Evolutionary conservation across 2,797 vertebrate genomes (phyloP).

Genomic region (Decapterus maruadsi): DNA sequence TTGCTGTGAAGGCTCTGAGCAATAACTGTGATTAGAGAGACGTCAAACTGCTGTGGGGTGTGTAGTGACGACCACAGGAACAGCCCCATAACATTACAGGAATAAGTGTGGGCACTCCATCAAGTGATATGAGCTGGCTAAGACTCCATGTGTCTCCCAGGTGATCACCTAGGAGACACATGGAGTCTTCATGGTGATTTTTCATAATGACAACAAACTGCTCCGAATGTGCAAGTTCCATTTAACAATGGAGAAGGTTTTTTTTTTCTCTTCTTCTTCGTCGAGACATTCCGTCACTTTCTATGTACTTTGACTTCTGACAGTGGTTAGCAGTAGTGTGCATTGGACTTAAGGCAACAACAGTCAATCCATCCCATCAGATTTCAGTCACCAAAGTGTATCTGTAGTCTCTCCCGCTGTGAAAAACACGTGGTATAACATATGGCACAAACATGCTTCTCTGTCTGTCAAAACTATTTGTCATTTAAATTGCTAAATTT

Average conservation of each 20-base stretch:
- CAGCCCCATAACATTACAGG: slow-evolving; percentile 44
- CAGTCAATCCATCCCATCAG: slow-evolving; percentile 72
- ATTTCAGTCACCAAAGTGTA: slow-evolving; percentile 67
- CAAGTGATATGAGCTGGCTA: slow-evolving; percentile 61
- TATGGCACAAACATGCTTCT: slow-evolving; percentile 67
- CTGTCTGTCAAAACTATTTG: slow-evolving; percentile 63
- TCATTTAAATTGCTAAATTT: slow-evolving; percentile 75
- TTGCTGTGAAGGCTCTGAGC: slow-evolving; percentile 82
- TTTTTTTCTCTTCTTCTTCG: not conserved
- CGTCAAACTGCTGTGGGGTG: slow-evolving; percentile 75
- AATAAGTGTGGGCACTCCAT: slow-evolving; percentile 67
- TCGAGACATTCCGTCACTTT: slow-evolving; percentile 79
- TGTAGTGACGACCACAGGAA: slow-evolving; percentile 64
- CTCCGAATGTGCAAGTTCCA: slow-evolving; percentile 64
- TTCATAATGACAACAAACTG: slow-evolving; percentile 57
- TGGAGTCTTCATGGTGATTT: slow-evolving; percentile 51
- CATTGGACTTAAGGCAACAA: slow-evolving; percentile 84
- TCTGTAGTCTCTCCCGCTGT: slow-evolving; percentile 44
- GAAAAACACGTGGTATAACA: slow-evolving; percentile 56
- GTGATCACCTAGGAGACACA: not conserved
- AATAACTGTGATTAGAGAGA: slow-evolving; percentile 60
- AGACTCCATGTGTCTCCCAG: slow-evolving; percentile 59
- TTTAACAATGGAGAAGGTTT: slow-evolving; percentile 15
- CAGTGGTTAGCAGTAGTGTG: slow-evolving; percentile 79
- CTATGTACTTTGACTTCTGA: slow-evolving; percentile 55